Evolutionary conservation across 1,140 invertebrate genomes (phyloP).

Genomic region (Lepidostoma basale): DNA sequence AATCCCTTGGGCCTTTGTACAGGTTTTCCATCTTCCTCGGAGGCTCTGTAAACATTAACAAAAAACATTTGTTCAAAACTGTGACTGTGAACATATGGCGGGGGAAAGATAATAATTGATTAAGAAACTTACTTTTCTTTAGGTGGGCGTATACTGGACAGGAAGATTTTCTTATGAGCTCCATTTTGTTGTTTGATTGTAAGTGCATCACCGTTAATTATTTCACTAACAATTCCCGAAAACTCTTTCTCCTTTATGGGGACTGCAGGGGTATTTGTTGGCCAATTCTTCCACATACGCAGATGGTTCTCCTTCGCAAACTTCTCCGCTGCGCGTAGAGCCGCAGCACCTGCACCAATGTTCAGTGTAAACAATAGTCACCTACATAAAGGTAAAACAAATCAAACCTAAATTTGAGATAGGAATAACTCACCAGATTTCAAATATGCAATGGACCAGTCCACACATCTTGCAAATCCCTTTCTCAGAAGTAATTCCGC

Average conservation of each 20-base stretch:
- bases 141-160: constrained; percentile 94
- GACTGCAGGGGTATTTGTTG: constrained; percentile 68
- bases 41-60: constrained; percentile 44
- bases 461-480: constrained; percentile 96
- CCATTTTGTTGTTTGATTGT: constrained; percentile 82
- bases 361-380: not conserved
- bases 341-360: constrained; percentile 70
- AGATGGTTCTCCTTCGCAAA: constrained; percentile 86
- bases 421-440: constrained; percentile 63
- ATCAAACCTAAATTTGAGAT: constrained; percentile 8
- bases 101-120: not conserved
- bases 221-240: constrained; percentile 85
- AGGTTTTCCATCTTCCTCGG: constrained; percentile 69
- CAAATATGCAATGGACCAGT: constrained; percentile 93
- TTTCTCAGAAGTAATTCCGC: constrained; percentile 89
- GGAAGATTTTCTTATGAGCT: constrained; percentile 88
- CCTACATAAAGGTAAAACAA: not conserved
- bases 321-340: constrained; percentile 83
- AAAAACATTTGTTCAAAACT: not conserved
- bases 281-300: constrained; percentile 89
- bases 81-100: not conserved
- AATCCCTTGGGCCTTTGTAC: constrained; percentile 68
- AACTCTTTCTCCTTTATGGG: constrained; percentile 85
- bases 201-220: constrained; percentile 93
- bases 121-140: constrained; percentile 64